Base-by-base conservation (phyloP, 1,140 invertebrate genomes). In the Leguminivora glycinivorella region DNA sequence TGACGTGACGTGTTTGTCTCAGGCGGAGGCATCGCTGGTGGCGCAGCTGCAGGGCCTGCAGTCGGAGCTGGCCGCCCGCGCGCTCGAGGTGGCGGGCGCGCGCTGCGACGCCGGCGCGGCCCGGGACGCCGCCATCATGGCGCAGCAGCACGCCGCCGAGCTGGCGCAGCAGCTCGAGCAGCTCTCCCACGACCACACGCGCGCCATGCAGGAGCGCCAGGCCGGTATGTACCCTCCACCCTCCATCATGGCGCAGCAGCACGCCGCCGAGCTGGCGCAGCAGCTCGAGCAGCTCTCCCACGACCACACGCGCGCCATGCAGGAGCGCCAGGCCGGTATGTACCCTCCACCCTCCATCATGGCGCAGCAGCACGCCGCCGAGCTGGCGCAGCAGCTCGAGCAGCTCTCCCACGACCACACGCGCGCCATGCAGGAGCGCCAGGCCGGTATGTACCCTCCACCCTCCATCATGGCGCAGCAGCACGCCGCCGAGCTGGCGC, bases 271-370 rank as follows among this genome's bases (percentile, higher is more conserved):
- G 17, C 83, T 93, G 88, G 89, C 70, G n/a, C 92, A 93, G 70
- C 93, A 94, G 83, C 89, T 94, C 73, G 82, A 80, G 10, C 93
- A 94, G 68, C 79, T 94, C 74, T 94, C 94, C 72, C 91, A 91
- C 60, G n/a, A n/a, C n/a, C n/a, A n/a, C n/a, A n/a, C n/a, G n/a
- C n/a, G n/a, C n/a, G n/a, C n/a, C n/a, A n/a, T n/a, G n/a, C n/a
- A n/a, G n/a, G n/a, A n/a, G n/a, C n/a, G n/a, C n/a, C n/a, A n/a
- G n/a, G n/a, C n/a, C n/a, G n/a, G n/a, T n/a, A n/a, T n/a, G n/a
- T n/a, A n/a, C n/a, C n/a, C n/a, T n/a, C n/a, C n/a, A n/a, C n/a
- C n/a, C n/a, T n/a, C n/a, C n/a, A n/a, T n/a, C n/a, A n/a, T n/a
- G n/a, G n/a, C n/a, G n/a, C n/a, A n/a, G n/a, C n/a, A n/a, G n/a